Evolutionary conservation across 2,797 vertebrate genomes (phyloP), one percentile per base, ranked within the genome.

Genomic region (Characodon lateralis): DNA sequence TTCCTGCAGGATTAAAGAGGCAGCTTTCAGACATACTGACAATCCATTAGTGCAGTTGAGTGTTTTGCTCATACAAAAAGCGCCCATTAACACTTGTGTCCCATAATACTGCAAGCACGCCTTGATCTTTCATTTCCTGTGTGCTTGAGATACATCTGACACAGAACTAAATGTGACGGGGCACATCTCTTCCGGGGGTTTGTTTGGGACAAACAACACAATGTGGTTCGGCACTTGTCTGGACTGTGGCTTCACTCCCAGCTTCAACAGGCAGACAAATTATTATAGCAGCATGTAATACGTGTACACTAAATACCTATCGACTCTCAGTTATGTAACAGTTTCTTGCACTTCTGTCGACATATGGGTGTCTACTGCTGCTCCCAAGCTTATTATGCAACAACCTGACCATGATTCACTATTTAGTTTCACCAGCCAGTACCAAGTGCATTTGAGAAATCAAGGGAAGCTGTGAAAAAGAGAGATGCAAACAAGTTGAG

Each of bases 41-140:
- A 90, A 87, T 88, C 90, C 93, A 94, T 91, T 93, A 93, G 84
- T 83, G 88, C 71, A 74, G 81, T 71, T 26, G n/a, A 91, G 90
- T 26, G 79, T 90, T 85, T 82, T 82, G 80, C 71, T 91, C 39
- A 16, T 77, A 89, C 46, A 89, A 86, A 90, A 89, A 84, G 69
- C 81, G 51, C 46, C 86, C 88, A 90, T 93, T 90, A 93, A 92
- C 91, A 94, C 88, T 86, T 85, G 73, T 12, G 53, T 85, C 78
- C 77, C 76, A 87, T 89, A 92, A 92, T 85, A 71, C 71, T 79
- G 78, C 75, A 83, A 73, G 74, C 72, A 86, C 83, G 86, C 82
- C 70, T 74, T 58, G 83, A 86, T 89, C 79, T 76, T 76, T 85
- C 28, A 87, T 90, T 84, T 88, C 74, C 70, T 76, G 55, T 85